Conservation (phyloP, 2,113 vertebrate species). For the Corvus moneduloides region DNA sequence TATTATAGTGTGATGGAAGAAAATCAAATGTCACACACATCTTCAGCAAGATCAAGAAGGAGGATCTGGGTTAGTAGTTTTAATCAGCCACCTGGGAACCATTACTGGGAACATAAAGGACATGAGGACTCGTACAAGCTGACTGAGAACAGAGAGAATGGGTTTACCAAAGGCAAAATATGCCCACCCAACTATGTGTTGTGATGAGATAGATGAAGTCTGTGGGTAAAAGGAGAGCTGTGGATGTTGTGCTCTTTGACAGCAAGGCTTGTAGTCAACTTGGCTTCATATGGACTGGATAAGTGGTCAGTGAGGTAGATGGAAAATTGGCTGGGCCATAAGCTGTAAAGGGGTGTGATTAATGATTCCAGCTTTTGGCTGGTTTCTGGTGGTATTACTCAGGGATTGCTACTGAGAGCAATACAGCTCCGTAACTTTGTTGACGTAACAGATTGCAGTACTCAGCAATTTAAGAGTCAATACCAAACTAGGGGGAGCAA, state of each 20-base stretch:
- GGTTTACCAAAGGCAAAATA: neutral
- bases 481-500: neutral
- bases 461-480: neutral
- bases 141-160: neutral
- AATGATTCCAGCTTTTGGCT: neutral
- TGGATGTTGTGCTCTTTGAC: neutral
- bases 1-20: neutral
- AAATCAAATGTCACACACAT: neutral
- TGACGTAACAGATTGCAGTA: neutral
- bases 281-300: neutral
- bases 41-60: neutral
- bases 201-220: neutral
- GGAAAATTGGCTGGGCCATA: neutral
- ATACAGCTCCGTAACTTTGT: neutral
- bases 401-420: neutral
- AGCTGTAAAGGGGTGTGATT: neutral
- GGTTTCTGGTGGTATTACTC: neutral
- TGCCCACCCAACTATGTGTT: neutral
- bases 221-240: neutral
- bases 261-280: neutral
- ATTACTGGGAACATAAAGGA: neutral
- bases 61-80: neutral
- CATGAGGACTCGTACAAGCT: neutral
- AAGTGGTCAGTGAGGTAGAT: neutral
- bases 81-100: neutral